Evolutionary conservation across 1,140 invertebrate species (phyloP).

Genomic region (Tetramorium simillimum): DNA sequence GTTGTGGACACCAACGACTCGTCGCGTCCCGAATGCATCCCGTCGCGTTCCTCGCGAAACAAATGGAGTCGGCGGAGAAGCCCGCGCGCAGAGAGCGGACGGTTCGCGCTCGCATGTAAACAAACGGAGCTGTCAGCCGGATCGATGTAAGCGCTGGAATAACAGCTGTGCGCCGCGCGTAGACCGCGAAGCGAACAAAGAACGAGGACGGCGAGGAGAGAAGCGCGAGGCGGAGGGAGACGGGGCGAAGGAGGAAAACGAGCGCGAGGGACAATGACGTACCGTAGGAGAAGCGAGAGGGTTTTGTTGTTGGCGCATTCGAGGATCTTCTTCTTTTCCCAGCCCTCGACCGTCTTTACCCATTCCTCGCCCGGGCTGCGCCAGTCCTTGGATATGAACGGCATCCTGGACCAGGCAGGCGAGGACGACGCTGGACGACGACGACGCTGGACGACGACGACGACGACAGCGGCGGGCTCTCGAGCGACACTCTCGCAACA

Average conservation of each 20-base stretch:
- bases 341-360: constrained; percentile 98
- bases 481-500: constrained; percentile 21
- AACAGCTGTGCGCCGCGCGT: constrained; percentile 77
- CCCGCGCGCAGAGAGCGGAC: neutral
- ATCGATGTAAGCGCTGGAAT: constrained; percentile 82
- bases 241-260: neutral
- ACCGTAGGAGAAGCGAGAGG: constrained; percentile 83
- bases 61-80: neutral
- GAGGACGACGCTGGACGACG: neutral
- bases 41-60: neutral
- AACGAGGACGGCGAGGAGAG: too few species aligned
- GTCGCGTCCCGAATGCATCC: neutral
- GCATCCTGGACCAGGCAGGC: constrained; percentile 88
- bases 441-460: neutral
- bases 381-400: constrained; percentile 97
- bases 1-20: neutral
- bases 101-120: constrained; percentile 44
- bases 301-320: constrained; percentile 89
- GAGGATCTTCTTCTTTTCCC: constrained; percentile 97
- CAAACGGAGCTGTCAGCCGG: constrained; percentile 69
- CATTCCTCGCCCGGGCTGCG: constrained; percentile 98
- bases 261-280: constrained; percentile 54
- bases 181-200: constrained; percentile 50
- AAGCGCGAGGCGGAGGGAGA: too few species aligned
- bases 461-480: neutral